phyloP scores from a whole-genome alignment of 1,140 invertebrate species.

The Musca domestica region DNA sequence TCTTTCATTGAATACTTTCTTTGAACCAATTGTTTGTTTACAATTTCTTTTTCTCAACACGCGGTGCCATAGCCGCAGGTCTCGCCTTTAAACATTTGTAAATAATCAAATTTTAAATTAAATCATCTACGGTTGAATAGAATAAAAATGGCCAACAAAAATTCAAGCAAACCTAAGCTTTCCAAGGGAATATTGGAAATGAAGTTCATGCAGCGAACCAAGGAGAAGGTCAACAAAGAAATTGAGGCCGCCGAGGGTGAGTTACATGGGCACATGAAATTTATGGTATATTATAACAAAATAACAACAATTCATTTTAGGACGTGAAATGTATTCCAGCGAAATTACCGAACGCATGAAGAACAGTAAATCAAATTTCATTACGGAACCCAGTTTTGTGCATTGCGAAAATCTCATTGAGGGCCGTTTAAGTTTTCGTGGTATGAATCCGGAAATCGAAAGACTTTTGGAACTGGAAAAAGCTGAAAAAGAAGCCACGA shows the following conservation, averaged over 20 bases:
- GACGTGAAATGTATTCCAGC: slow-evolving; percentile 58
- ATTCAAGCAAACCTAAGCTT: slow-evolving; percentile 53
- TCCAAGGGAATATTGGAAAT: slow-evolving; percentile 73
- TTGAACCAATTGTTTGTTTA: no score
- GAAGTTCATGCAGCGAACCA: slow-evolving; percentile 90
- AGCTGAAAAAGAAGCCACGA: slow-evolving; percentile 46
- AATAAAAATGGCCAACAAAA: slow-evolving; percentile 41
- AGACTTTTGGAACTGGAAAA: slow-evolving; percentile 64
- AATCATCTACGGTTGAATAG: neutral
- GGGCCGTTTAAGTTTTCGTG: slow-evolving; percentile 80
- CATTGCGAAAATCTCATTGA: slow-evolving; percentile 73
- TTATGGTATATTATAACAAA: no score
- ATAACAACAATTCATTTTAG: no score
- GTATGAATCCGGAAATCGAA: slow-evolving; percentile 88
- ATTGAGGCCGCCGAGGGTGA: slow-evolving; percentile 69
- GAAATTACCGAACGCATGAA: slow-evolving; percentile 64
- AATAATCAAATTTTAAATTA: neutral
- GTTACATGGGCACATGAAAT: slow-evolving; percentile 58
- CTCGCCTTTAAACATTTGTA: no score
- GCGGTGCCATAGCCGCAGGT: no score
- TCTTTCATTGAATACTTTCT: no score
- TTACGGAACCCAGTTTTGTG: slow-evolving; percentile 74
- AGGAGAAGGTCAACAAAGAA: slow-evolving; percentile 75
- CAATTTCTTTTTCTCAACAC: no score
- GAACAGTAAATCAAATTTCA: slow-evolving; percentile 62